A percentile compares a stretch with the other conserved stretches of the same genome.
Evolutionary conservation across 2,888 invertebrate species (phyloP).

Genomic region (Netelia melanura): DNA sequence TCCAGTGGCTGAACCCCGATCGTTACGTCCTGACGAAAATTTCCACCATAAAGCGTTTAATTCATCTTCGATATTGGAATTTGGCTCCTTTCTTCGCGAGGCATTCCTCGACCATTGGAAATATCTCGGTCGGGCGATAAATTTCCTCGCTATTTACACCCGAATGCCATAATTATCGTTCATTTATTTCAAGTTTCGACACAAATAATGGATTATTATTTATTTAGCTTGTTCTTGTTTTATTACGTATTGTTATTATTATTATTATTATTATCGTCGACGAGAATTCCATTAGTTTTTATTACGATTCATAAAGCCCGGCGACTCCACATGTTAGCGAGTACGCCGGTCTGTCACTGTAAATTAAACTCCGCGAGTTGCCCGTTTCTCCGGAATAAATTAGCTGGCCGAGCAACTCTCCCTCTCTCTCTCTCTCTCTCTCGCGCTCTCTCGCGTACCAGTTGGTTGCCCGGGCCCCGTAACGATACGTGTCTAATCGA

Average conservation of each 20-base stretch:
- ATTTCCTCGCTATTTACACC: too few species aligned
- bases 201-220: too few species aligned
- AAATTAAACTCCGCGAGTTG: conserved; percentile 45
- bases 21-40: conserved; percentile 23
- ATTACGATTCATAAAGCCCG: conserved; percentile 21
- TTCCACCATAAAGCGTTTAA: not conserved
- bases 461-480: conserved; percentile 1
- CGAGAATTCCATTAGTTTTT: conserved; percentile 24
- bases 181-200: too few species aligned
- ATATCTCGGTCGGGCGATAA: too few species aligned
- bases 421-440: too few species aligned
- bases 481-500: conserved; percentile 47
- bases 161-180: too few species aligned
- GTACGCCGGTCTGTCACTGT: conserved; percentile 32
- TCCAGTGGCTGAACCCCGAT: conserved; percentile 2
- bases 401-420: conserved; percentile 34
- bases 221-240: too few species aligned
- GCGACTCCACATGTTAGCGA: not conserved
- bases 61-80: not conserved
- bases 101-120: too few species aligned
- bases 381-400: conserved; percentile 36
- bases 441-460: too few species aligned
- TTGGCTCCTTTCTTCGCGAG: not conserved
- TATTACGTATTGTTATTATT: not conserved
- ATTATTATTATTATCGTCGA: not conserved